phyloP scores from a whole-genome alignment of 2,797 vertebrate genomes.

The Peromyscus attwateri region DNA sequence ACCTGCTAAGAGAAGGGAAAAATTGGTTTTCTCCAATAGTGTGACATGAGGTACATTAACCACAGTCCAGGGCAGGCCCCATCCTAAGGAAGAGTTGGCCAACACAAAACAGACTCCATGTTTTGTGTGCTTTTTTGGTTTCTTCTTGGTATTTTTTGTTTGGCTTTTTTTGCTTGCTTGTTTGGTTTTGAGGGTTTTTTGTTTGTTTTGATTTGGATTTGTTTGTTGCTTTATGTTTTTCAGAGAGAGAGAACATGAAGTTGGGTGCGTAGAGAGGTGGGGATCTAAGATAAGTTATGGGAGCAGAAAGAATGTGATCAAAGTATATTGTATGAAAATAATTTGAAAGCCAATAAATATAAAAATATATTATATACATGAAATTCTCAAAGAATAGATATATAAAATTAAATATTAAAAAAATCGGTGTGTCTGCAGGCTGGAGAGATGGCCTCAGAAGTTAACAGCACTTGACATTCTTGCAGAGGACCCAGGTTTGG shows the following conservation, averaged over 20 bases:
- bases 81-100: not conserved
- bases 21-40: not conserved
- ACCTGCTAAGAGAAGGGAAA: not conserved
- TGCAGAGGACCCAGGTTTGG: not conserved
- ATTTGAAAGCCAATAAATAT: not conserved
- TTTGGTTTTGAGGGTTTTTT: not conserved
- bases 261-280: not conserved
- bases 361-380: not conserved
- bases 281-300: not conserved
- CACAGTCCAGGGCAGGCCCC: not conserved
- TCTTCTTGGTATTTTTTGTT: not conserved
- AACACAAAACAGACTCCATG: not conserved
- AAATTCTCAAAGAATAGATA: not conserved
- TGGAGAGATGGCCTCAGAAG: not conserved
- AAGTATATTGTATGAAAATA: not conserved
- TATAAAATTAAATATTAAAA: not conserved
- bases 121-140: not conserved
- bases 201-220: not conserved
- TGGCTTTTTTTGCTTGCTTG: not conserved
- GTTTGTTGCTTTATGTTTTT: not conserved
- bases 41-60: not conserved
- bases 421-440: not conserved
- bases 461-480: not conserved
- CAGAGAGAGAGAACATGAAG: not conserved
- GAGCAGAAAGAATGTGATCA: not conserved